phyloP scores from a whole-genome alignment of 2,113 vertebrate genomes.

The Bubalus kerabau region DNA sequence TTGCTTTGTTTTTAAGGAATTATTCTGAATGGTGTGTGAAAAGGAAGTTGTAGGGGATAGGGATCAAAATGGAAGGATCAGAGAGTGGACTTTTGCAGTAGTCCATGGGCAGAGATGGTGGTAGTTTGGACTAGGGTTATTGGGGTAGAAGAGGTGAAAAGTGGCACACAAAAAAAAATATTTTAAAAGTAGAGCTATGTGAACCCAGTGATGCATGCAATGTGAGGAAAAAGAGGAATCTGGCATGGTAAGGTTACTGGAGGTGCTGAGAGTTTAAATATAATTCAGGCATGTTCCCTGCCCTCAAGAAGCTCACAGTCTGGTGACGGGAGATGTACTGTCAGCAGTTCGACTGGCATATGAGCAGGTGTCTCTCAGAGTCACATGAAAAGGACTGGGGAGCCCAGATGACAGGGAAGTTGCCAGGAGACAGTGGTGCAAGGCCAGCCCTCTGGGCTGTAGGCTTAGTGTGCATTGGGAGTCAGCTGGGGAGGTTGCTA shows the following conservation, averaged over 20 bases:
- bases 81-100: neutral
- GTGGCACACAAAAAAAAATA: neutral
- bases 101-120: neutral
- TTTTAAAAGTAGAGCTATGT: neutral
- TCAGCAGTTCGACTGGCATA: neutral
- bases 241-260: neutral
- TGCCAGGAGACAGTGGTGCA: neutral
- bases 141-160: neutral
- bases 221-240: neutral
- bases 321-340: neutral
- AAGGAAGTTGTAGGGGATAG: neutral
- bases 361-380: neutral
- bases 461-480: neutral
- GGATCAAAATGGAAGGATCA: neutral
- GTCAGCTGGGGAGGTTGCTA: neutral
- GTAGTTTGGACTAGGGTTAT: neutral
- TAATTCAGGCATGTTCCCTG: neutral
- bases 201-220: neutral
- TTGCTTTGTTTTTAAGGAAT: neutral
- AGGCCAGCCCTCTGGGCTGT: neutral
- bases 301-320: neutral
- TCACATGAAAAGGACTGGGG: neutral
- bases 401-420: neutral
- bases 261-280: neutral
- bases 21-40: neutral